These are phyloP conservation scores for Amphiduros pacificus DNA, from an alignment of 2,888 invertebrate species.

Conservation along the genomic window DNA sequence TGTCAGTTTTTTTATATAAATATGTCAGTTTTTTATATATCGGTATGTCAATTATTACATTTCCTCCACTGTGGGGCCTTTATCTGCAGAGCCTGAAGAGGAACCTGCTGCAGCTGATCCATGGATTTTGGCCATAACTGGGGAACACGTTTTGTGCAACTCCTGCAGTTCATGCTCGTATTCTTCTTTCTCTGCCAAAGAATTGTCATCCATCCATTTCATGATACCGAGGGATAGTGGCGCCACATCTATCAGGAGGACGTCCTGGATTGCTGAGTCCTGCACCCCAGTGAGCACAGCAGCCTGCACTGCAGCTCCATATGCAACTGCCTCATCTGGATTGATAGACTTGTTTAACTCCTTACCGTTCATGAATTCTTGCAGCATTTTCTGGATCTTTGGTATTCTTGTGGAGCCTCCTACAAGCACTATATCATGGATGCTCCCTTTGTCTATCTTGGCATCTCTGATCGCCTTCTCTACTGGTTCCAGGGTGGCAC, in stretches of 20 bases:
- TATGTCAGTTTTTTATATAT: too few relatives aligned
- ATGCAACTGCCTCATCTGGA: conserved; percentile 45
- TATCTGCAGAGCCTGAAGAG: too few relatives aligned
- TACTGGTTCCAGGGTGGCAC: conserved; percentile 73
- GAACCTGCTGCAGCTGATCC: too few relatives aligned
- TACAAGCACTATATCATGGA: conserved; percentile 80
- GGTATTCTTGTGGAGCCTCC: conserved; percentile 65
- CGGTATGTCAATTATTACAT: neutral
- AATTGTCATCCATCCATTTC: conserved; percentile 79
- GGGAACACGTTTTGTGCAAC: conserved; percentile 74
- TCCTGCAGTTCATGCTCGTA: conserved; percentile 77
- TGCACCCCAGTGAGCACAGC: conserved; percentile 62
- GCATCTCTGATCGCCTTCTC: conserved; percentile 78
- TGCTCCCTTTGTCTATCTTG: conserved; percentile 74
- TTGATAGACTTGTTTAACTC: conserved; percentile 79
- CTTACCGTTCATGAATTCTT: conserved; percentile 66
- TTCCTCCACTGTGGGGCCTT: neutral
- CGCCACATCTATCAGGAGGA: conserved; percentile 75
- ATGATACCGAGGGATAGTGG: conserved; percentile 64
- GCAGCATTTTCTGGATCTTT: conserved; percentile 50
- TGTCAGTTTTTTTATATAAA: too few relatives aligned
- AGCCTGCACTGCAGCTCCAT: conserved; percentile 33
- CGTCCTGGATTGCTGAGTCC: conserved; percentile 68
- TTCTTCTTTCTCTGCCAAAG: conserved; percentile 76
- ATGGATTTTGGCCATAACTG: conserved; percentile 70